These are phyloP conservation scores for Pseudomyrmex flavicornis DNA, from an alignment of 1,140 invertebrate species.

Conservation along the genomic window DNA sequence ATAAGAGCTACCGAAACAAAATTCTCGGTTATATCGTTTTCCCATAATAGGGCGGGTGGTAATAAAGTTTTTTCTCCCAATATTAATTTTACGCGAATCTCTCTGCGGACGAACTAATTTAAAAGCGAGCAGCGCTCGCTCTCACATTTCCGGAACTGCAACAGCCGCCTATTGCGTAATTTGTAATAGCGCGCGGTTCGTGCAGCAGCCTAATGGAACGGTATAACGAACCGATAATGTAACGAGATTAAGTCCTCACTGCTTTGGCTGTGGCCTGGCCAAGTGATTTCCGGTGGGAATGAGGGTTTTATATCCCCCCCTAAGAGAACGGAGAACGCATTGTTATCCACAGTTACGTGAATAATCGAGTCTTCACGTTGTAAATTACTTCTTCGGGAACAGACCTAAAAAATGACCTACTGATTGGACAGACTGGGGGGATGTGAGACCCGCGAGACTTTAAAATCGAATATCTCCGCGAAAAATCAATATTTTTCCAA, in stretches of 20 bases:
- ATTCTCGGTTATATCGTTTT: slow-evolving; percentile 7
- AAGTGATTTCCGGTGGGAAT: slow-evolving; percentile 32
- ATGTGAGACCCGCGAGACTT: no score
- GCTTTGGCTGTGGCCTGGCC: slow-evolving; percentile 13
- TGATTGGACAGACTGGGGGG: no score
- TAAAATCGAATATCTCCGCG: no score
- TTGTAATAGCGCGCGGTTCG: slow-evolving; percentile 35
- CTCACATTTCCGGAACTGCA: not conserved
- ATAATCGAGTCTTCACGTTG: no score
- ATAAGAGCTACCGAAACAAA: not conserved
- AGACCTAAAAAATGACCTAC: no score
- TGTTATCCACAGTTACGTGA: no score
- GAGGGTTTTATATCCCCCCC: not conserved
- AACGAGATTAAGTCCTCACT: slow-evolving; percentile 48
- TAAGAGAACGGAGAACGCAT: no score
- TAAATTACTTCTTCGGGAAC: no score
- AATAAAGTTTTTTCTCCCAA: not conserved
- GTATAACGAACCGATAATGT: slow-evolving; percentile 41
- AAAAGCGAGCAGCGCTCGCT: not conserved
- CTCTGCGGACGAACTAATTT: not conserved
- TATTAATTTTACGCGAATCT: slow-evolving; percentile 4
- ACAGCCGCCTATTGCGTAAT: slow-evolving; percentile 37
- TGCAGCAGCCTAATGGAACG: slow-evolving; percentile 41
- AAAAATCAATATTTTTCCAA: no score
- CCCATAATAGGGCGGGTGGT: not conserved